Base-by-base conservation (phyloP, 2,888 invertebrate species). In the Scelioninae gen. 1 region DNA sequence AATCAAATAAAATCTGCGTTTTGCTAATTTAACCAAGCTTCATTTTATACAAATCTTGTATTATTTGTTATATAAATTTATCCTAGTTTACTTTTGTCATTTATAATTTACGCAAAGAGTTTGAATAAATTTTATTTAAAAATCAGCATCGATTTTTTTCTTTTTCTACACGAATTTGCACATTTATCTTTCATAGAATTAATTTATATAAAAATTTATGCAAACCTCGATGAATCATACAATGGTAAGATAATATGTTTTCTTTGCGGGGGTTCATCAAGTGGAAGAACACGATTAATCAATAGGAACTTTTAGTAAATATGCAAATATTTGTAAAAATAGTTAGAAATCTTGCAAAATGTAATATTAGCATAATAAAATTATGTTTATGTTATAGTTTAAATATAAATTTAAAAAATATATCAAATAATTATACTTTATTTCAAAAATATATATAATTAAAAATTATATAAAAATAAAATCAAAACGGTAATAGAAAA, bases 191-290 rank as follows among this genome's bases (percentile, higher is more conserved):
- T 4, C n/a, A n/a, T n/a, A n/a, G n/a, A n/a, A n/a, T n/a, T n/a
- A n/a, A n/a, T n/a, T n/a, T n/a, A n/a, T n/a, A n/a, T n/a, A n/a
- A n/a, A n/a, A n/a, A n/a, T n/a, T n/a, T n/a, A n/a, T n/a, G n/a
- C n/a, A n/a, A n/a, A n/a, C n/a, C n/a, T n/a, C n/a, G n/a, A n/a
- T n/a, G n/a, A n/a, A n/a, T n/a, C 29, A 53, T 56, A 15, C 23
- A 10, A 16, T 43, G n/a, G n/a, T n/a, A n/a, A n/a, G n/a, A n/a
- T n/a, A 62, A 47, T 13, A 47, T 32, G n/a, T 63, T 49, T 63
- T 49, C 63, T 63, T 49, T 47, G 63, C 63, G 49, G 63, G 63
- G 63, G 63, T 49, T 63, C 32, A 63, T 63, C 63, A 45, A 31
- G 23, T 34, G 11, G 10, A 10, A 63, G 34, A 63, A 29, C n/a